Base-by-base conservation (phyloP, 2,888 invertebrate genomes). In the Pristionchus japonicus region DNA sequence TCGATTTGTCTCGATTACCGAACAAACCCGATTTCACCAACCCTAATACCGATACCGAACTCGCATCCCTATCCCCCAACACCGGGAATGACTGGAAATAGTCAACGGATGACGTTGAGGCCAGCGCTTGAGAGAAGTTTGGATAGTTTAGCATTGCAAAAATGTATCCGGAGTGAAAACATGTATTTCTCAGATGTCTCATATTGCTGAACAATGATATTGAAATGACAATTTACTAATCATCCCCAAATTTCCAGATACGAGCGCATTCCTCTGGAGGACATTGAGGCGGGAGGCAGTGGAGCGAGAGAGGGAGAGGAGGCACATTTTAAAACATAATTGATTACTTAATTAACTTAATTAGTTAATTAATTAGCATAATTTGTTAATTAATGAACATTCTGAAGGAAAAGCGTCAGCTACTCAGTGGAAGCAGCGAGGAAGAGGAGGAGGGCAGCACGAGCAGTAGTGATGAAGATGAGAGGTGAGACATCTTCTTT, bases 181-280 rank as follows among this genome's bases (percentile, higher is more conserved):
- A n/a, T n/a, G n/a, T n/a, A n/a, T n/a, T n/a, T n/a, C n/a, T n/a
- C n/a, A n/a, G n/a, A n/a, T n/a, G n/a, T n/a, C n/a, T n/a, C n/a
- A n/a, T n/a, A n/a, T n/a, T n/a, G n/a, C n/a, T n/a, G n/a, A n/a
- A n/a, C n/a, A 6, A 82, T 43, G 82, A 47, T 17, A 64, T 64
- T 27, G 64, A n/a, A 64, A n/a, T 37, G 23, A 20, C 6, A 47
- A 13, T 13, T 11, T 13, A 13, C 7, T 17, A 23, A n/a, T 27
- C n/a, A n/a, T 27, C 23, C 17, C 23, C 20, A 27, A 64, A 27
- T 9, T 23, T 49, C n/a, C 40, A 84, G 85, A 43, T 85, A 85
- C 64, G 85, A 85, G 20, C 61, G 85, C 1, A 64, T 85, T 40
- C 85, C 85, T 0, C n/a, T 85, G 4, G 85, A 85, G 40, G 85